A percentile compares a stretch with the other conserved stretches of the same genome.
These are phyloP conservation scores for Harpagoxenus sublaevis DNA, from an alignment of 2,888 invertebrate genomes.

Conservation along the genomic window DNA sequence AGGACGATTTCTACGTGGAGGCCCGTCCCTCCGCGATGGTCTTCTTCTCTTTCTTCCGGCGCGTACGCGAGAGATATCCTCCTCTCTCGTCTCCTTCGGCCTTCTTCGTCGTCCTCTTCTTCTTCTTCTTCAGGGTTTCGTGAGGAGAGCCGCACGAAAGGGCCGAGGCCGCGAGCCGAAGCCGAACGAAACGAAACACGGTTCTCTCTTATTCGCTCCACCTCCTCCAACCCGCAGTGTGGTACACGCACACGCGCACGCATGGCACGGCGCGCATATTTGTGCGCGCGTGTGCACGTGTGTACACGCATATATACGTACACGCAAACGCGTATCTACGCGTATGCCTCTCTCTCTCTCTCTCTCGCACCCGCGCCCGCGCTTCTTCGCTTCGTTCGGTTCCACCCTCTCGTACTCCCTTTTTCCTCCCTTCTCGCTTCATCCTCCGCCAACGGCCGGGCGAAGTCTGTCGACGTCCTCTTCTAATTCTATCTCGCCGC, in stretches of 20 bases:
- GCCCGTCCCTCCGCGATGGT: constrained; percentile 71
- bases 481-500: constrained; percentile 84
- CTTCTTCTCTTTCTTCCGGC: constrained; percentile 73
- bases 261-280: constrained; percentile 1
- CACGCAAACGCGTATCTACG: not conserved
- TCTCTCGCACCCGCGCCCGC: constrained; percentile 47
- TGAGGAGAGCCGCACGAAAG: constrained; percentile 71
- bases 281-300: not conserved
- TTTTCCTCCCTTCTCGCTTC: constrained; percentile 64
- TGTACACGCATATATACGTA: constrained; percentile 56
- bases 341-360: constrained; percentile 36
- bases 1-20: constrained; percentile 77
- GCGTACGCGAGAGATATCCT: constrained; percentile 64
- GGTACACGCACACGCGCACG: not conserved
- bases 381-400: constrained; percentile 59
- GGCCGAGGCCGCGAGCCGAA: constrained; percentile 74
- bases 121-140: constrained; percentile 72
- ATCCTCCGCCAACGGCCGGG: constrained; percentile 57
- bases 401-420: constrained; percentile 57
- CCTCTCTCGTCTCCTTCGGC: constrained; percentile 48
- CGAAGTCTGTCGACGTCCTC: constrained; percentile 76
- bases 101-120: constrained; percentile 53
- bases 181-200: constrained; percentile 82
- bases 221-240: constrained; percentile 71
- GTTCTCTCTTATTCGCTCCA: constrained; percentile 83